phyloP scores from a whole-genome alignment of 2,113 vertebrate species.

The Grammomys dolichurus region DNA sequence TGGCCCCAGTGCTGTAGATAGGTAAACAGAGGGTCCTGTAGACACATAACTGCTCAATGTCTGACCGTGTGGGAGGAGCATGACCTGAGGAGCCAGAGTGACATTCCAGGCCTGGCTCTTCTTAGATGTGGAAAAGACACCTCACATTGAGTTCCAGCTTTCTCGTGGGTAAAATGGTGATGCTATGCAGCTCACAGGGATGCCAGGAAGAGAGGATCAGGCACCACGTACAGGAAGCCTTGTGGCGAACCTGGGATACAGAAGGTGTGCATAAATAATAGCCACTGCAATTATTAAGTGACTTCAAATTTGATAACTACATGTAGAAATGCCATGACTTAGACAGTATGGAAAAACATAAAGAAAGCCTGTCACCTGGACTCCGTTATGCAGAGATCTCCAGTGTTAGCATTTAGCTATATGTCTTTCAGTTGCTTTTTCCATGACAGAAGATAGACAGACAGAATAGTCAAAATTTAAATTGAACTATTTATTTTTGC shows the following conservation, averaged over 20 bases:
- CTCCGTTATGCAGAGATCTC: neutral
- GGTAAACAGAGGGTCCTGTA: neutral
- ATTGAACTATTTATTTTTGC: neutral
- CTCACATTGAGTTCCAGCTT: neutral
- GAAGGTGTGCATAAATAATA: neutral
- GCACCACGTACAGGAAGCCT: neutral
- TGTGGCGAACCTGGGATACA: neutral
- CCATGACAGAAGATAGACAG: neutral
- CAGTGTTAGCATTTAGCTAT: neutral
- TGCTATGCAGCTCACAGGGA: neutral
- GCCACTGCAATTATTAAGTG: neutral
- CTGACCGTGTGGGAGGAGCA: neutral
- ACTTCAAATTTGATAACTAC: neutral
- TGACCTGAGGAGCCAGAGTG: neutral
- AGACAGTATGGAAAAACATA: constrained; percentile 9
- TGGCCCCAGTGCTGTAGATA: neutral
- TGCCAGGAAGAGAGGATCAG: neutral
- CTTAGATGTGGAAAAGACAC: neutral
- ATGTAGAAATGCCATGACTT: neutral
- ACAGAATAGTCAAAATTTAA: neutral
- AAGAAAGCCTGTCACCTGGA: neutral
- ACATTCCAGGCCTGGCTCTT: neutral
- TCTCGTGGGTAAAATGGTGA: neutral
- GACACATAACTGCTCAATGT: neutral
- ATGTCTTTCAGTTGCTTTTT: neutral